These are phyloP conservation scores for Drosophila longiperda DNA, from an alignment of 2,888 invertebrate species.

Conservation along the genomic window DNA sequence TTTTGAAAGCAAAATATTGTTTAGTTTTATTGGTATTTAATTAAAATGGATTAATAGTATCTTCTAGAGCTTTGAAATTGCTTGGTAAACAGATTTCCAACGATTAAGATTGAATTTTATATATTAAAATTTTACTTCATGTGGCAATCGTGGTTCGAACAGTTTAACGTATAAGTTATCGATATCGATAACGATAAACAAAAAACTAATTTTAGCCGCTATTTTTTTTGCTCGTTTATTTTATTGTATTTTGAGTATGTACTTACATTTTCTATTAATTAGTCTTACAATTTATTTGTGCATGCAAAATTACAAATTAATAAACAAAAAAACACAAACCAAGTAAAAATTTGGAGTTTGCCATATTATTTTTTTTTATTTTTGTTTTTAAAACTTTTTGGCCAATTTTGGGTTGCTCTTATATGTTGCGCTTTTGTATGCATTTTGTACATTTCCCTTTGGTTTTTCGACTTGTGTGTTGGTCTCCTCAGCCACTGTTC, in stretches of 20 bases:
- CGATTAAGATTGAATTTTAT: no score
- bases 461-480: constrained; percentile 11
- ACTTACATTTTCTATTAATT: constrained; percentile 46
- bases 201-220: constrained; percentile 41
- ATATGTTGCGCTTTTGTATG: constrained; percentile 2
- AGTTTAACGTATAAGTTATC: constrained; percentile 11
- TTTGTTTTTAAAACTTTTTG: constrained; percentile 23
- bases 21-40: neutral
- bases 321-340: constrained; percentile 15
- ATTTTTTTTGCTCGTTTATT: constrained; percentile 16
- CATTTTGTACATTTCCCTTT: constrained; percentile 1
- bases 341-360: constrained; percentile 45
- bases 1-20: neutral
- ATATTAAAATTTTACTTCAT: neutral
- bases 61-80: neutral
- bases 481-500: constrained; percentile 18
- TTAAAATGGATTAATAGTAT: neutral
- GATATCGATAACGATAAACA: neutral
- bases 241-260: constrained; percentile 47
- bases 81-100: neutral
- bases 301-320: constrained; percentile 48
- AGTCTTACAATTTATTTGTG: constrained; percentile 45
- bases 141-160: neutral
- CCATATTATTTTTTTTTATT: constrained; percentile 3
- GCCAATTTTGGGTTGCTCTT: constrained; percentile 20